Conservation (phyloP, 2,797 vertebrate species). For the Melopsittacus undulatus region DNA sequence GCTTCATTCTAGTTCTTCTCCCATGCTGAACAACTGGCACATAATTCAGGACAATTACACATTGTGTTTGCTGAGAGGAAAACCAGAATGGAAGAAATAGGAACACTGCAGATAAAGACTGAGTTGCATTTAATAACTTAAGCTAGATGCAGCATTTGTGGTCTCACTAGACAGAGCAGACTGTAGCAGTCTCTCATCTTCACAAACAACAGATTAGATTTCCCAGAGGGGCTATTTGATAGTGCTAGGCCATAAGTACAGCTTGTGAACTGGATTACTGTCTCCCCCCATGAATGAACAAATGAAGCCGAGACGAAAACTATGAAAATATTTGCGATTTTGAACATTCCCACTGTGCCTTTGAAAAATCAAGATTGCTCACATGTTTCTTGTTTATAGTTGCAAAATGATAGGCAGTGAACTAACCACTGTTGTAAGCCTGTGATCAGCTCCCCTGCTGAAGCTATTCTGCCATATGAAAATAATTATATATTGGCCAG, state of each 20-base stretch:
- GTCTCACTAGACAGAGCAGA: not conserved
- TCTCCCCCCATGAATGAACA: not conserved
- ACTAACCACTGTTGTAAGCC: not conserved
- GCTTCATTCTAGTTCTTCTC: not conserved
- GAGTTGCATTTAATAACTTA: not conserved
- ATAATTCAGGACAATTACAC: not conserved
- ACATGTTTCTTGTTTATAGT: not conserved
- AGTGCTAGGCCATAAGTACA: not conserved
- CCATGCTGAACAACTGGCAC: not conserved
- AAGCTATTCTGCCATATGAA: not conserved
- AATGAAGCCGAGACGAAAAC: not conserved
- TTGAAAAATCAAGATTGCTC: not conserved
- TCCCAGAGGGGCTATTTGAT: not conserved
- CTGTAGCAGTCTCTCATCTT: not conserved
- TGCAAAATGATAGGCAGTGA: not conserved
- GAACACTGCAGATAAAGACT: not conserved
- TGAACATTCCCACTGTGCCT: not conserved
- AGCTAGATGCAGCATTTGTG: fast-evolving
- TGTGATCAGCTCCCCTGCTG: not conserved
- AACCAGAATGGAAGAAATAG: not conserved
- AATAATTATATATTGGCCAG: not conserved
- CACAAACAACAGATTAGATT: not conserved
- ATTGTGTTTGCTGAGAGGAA: not conserved
- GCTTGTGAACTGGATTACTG: not conserved
- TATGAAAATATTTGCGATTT: not conserved